Evolutionary conservation across 2,888 invertebrate species (phyloP).

Genomic region (Cheilosia soror): DNA sequence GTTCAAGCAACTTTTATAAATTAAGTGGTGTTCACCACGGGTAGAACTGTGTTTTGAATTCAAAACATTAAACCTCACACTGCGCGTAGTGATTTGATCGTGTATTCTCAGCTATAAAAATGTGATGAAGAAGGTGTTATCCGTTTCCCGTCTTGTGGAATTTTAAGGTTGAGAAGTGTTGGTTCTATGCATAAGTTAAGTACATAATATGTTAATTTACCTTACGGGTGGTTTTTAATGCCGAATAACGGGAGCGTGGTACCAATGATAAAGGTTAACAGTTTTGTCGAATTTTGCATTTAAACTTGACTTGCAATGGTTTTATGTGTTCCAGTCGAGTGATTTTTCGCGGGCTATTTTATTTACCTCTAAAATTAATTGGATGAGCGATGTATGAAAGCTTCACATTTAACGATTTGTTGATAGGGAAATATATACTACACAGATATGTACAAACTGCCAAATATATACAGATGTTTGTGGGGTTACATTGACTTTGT

Average conservation of each 20-base stretch:
- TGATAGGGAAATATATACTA: too few species aligned
- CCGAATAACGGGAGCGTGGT: slow-evolving; percentile 26
- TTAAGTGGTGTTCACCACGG: slow-evolving; percentile 31
- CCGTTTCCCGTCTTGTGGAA: slow-evolving; percentile 21
- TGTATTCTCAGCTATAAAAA: slow-evolving; percentile 7
- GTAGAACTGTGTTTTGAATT: slow-evolving; percentile 34
- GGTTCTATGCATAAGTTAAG: neutral
- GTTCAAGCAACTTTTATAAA: slow-evolving; percentile 39
- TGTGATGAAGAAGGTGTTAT: slow-evolving; percentile 21
- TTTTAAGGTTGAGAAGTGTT: neutral
- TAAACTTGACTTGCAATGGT: neutral
- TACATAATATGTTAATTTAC: neutral
- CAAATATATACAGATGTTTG: too few species aligned
- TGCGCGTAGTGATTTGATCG: slow-evolving; percentile 23
- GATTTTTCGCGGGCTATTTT: neutral
- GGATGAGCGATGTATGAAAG: neutral
- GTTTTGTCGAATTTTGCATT: slow-evolving; percentile 7
- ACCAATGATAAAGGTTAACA: slow-evolving; percentile 1
- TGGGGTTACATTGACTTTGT: too few species aligned
- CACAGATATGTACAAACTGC: too few species aligned
- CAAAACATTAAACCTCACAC: slow-evolving; percentile 10
- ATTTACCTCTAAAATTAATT: neutral
- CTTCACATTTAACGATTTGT: neutral
- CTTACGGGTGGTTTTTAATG: slow-evolving; percentile 1
- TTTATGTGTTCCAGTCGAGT: neutral